Evolutionary conservation across 2,888 invertebrate species (phyloP).

Genomic region (Tenthredo amoena): DNA sequence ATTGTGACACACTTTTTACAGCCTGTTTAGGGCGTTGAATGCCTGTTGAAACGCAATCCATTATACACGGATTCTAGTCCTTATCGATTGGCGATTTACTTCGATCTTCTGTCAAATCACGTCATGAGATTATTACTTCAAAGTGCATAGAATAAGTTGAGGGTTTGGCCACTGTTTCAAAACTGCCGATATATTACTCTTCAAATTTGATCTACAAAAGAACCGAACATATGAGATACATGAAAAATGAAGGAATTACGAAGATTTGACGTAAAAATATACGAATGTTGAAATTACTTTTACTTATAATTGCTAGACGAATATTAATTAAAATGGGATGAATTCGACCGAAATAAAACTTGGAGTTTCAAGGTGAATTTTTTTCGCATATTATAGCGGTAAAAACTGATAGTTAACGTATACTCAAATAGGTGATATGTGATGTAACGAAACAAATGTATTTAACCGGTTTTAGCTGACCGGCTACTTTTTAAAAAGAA

Average conservation of each 20-base stretch:
- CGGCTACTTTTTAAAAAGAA: neutral
- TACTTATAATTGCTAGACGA: neutral
- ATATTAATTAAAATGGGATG: neutral
- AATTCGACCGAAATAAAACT: neutral
- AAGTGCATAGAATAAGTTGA: neutral
- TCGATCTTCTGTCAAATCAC: neutral
- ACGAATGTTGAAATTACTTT: neutral
- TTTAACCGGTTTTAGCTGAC: neutral
- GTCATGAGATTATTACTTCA: neutral
- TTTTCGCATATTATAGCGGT: neutral
- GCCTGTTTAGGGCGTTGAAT: neutral
- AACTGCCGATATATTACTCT: neutral
- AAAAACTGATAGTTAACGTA: neutral
- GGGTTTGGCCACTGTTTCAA: neutral
- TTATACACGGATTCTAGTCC: neutral
- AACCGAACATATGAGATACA: neutral
- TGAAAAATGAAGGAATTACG: neutral
- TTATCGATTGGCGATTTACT: neutral
- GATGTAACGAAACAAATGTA: neutral
- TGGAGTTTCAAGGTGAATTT: neutral
- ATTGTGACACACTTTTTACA: neutral
- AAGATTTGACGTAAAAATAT: neutral
- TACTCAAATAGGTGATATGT: neutral
- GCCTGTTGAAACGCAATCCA: neutral
- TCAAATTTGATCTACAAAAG: neutral